phyloP scores from a whole-genome alignment of 2,888 invertebrate genomes.

The Phymatocera aterrima region DNA sequence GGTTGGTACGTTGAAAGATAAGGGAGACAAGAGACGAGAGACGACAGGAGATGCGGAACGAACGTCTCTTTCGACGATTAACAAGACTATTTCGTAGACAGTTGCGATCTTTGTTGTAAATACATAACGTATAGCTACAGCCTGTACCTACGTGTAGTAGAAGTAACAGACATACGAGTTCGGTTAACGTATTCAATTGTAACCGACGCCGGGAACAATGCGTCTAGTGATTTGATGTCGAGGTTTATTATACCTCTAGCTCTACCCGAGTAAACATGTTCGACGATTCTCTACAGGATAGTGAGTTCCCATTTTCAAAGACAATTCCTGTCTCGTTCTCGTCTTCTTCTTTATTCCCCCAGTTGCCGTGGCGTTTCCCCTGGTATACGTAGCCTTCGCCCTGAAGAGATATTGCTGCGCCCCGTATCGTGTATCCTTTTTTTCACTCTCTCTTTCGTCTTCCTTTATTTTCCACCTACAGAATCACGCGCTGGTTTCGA shows the following conservation, averaged over 20 bases:
- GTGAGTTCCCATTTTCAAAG: slow-evolving; percentile 7
- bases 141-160: too few species aligned
- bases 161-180: neutral
- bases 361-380: neutral
- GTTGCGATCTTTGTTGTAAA: slow-evolving; percentile 23
- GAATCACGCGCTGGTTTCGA: neutral
- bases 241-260: slow-evolving; percentile 30
- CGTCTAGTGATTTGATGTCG: slow-evolving; percentile 33
- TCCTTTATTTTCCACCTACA: neutral
- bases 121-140: neutral
- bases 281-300: slow-evolving; percentile 20
- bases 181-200: slow-evolving; percentile 33
- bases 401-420: neutral
- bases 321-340: slow-evolving; percentile 12
- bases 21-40: slow-evolving; percentile 2
- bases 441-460: neutral
- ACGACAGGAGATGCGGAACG: too few species aligned
- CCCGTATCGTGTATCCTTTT: neutral
- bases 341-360: slow-evolving; percentile 1
- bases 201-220: slow-evolving; percentile 20
- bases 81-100: slow-evolving; percentile 23
- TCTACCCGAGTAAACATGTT: neutral
- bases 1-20: neutral
- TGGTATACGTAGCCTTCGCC: neutral
- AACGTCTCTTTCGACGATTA: slow-evolving; percentile 33